A percentile compares a stretch with the other conserved stretches of the same genome.
Evolutionary conservation across 2,113 vertebrate genomes (phyloP).

Genomic region (Cephalopterus ornatus): DNA sequence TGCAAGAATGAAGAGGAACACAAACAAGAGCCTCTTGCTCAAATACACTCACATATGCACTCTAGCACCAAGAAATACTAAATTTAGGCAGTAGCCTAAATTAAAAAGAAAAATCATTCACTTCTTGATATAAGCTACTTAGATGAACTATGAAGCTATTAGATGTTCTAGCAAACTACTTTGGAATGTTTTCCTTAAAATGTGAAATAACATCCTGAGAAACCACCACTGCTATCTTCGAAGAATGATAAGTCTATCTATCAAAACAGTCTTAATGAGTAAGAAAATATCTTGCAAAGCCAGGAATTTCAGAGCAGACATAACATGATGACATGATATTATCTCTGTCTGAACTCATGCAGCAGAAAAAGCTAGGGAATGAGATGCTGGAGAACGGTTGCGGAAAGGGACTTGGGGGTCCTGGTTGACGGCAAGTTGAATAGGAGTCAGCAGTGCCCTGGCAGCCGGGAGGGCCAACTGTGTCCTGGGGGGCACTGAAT

Average conservation of each 20-base stretch:
- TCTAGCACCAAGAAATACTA: neutral
- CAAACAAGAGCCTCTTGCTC: neutral
- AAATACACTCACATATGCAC: neutral
- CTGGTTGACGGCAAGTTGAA: neutral
- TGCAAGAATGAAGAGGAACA: neutral
- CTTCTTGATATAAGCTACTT: neutral
- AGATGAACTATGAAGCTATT: neutral
- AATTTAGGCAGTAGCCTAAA: neutral
- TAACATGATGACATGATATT: neutral
- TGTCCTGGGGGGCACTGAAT: accelerated
- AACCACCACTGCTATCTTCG: neutral
- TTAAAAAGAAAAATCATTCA: neutral
- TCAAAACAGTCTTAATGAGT: neutral
- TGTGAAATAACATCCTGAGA: neutral
- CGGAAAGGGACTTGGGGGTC: accelerated
- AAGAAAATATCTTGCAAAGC: neutral
- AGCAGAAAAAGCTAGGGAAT: neutral
- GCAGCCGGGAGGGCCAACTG: neutral
- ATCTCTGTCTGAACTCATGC: neutral
- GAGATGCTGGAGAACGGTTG: neutral
- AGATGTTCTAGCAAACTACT: neutral
- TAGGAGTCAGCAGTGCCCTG: neutral
- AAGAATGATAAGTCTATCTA: neutral
- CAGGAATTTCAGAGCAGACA: neutral
- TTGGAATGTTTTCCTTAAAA: neutral